Conservation (phyloP, 2,113 vertebrate species). For the Megaceryle maxima region DNA sequence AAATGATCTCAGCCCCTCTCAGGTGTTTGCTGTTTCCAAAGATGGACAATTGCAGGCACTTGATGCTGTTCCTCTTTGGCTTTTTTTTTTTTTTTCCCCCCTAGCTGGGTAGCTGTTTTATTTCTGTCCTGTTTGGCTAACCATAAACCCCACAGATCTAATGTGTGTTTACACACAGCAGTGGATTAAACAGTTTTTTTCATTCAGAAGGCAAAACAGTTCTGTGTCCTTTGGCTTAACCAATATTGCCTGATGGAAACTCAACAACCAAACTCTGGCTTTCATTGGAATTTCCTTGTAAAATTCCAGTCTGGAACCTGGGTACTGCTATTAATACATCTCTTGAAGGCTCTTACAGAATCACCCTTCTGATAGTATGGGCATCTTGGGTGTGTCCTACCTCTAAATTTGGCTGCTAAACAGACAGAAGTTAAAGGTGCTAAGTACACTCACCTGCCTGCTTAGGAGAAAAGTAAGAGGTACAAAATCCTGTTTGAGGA, state of each 20-base stretch:
- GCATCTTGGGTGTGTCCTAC: background rate
- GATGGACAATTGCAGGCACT: background rate
- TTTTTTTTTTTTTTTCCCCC: background rate
- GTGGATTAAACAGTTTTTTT: background rate
- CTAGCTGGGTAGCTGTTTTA: background rate
- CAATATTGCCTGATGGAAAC: background rate
- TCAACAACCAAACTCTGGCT: background rate
- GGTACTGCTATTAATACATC: background rate
- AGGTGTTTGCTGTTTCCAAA: background rate
- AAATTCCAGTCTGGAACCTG: background rate
- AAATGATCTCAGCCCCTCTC: rapidly evolving
- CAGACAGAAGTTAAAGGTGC: background rate
- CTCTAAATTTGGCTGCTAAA: background rate
- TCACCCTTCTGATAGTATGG: background rate
- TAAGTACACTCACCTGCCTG: background rate
- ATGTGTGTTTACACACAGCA: background rate
- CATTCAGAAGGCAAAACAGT: background rate
- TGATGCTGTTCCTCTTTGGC: background rate
- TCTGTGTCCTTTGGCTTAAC: background rate
- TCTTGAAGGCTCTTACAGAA: background rate
- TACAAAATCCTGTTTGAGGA: background rate
- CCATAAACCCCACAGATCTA: background rate
- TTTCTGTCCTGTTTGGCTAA: background rate
- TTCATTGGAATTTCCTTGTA: background rate
- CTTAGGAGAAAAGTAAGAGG: background rate